Base-by-base conservation (phyloP, 2,888 invertebrate species). In the Nomada hirtipes region DNA sequence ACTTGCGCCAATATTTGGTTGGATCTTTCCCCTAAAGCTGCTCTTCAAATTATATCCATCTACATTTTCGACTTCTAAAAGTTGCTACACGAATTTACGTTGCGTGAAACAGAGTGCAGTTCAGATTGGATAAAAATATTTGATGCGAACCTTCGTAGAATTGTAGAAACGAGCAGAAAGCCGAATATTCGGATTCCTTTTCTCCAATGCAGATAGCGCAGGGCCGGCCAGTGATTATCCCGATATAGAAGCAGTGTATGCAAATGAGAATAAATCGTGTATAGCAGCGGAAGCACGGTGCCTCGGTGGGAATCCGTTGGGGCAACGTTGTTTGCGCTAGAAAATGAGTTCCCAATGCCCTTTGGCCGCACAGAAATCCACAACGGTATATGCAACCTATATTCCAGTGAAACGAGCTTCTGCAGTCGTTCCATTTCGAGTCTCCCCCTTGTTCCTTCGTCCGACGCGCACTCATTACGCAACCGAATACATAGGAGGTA, bases 301-400 rank as follows among this genome's bases (percentile, higher is more conserved):
- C 42, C 67, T 57, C 50, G 74, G 36, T 20, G 13, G 15, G 42
- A 23, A 44, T 59, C 71, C 68, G 50, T 20, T 71, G 68, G 59
- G 18, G 15, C 26, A n/a, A 26, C 57, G 80, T 82, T 84, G 75
- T 88, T 88, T 86, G 82, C 73, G 74, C 57, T 68, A 68, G 80
- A 82, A 85, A 88, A 86, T 88, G 81, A 88, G 86, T 67, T 87
- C 69, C 70, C 77, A 70, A 79, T 82, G 76, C 42, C 70, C 67
- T 70, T 61, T 75, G 77, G 78, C 83, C 81, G 76, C 53, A 63
- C 81, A 88, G 82, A 86, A 88, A 86, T 83, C 84, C 76, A 36
- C 65, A 42, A 15, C 50, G 50, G 26, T 50, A 20, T 55, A 60
- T 53, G 52, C 63, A 68, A 36, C 71, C 70, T 71, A 70, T 47